Evolutionary conservation across 2,888 invertebrate genomes (phyloP).

Genomic region (Periphyllus acericola): DNA sequence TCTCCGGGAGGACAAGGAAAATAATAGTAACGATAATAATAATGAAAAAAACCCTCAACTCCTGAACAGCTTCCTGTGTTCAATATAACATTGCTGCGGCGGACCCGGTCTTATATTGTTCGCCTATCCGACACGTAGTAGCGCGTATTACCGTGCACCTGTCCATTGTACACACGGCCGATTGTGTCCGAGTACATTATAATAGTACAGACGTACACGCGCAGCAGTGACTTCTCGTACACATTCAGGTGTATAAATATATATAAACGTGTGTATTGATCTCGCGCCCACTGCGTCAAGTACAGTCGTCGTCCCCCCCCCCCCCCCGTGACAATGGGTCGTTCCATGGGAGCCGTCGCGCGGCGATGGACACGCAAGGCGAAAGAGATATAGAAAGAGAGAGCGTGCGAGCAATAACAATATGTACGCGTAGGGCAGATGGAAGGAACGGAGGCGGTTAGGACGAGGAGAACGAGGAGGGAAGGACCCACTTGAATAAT

Average conservation of each 20-base stretch:
- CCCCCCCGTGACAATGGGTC: conserved; percentile 44
- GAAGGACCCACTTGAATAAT: conserved; percentile 55
- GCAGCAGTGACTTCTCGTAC: background rate
- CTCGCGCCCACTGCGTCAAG: conserved; percentile 8
- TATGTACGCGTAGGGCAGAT: background rate
- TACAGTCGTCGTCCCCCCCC: background rate
- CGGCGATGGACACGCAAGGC: conserved; percentile 29
- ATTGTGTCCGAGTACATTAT: conserved; percentile 10
- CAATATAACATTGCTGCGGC: conserved; percentile 33
- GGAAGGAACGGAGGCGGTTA: background rate
- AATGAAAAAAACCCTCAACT: conserved; percentile 34
- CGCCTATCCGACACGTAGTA: conserved; percentile 28
- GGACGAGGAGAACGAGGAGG: conserved; percentile 28
- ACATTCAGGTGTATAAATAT: background rate
- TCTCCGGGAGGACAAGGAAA: background rate
- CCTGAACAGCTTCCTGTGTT: conserved; percentile 26
- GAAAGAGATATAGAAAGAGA: too few species aligned
- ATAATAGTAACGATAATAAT: background rate
- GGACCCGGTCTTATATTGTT: conserved; percentile 43
- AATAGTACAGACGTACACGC: background rate
- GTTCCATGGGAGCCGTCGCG: conserved; percentile 54
- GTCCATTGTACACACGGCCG: conserved; percentile 33
- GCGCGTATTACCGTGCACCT: conserved; percentile 28
- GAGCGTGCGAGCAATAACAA: background rate
- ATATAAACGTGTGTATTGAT: conserved; percentile 25